Conservation (phyloP, 1,140 invertebrate species). For the Drosophila quadrilineata region DNA sequence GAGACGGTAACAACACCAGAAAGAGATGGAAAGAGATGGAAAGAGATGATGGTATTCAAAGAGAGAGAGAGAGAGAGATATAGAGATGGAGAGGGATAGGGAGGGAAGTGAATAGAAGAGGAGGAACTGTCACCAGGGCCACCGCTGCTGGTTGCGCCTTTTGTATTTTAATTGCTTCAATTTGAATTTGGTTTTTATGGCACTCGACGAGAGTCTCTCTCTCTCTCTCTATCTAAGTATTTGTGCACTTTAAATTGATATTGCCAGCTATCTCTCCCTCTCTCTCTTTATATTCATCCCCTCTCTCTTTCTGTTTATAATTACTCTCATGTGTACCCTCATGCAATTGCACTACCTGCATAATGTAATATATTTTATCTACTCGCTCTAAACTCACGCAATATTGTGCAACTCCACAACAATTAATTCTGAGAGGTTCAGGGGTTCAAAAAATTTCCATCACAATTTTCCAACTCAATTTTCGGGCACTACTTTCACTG, state of each 20-base stretch:
- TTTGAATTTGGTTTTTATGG: constrained; percentile 63
- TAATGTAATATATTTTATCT: too few species aligned
- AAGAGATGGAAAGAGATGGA: too few species aligned
- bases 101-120: background rate
- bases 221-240: background rate
- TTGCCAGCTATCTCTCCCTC: too few species aligned
- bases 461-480: constrained; percentile 39
- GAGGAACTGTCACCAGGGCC: constrained; percentile 40
- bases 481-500: constrained; percentile 63
- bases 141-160: constrained; percentile 27
- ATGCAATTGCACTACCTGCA: constrained; percentile 54
- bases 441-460: constrained; percentile 19
- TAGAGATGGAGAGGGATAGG: background rate
- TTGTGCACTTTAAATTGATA: too few species aligned
- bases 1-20: too few species aligned
- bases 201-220: background rate
- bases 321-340: too few species aligned
- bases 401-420: background rate
- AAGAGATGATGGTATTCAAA: background rate
- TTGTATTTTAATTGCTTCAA: constrained; percentile 68
- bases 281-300: too few species aligned
- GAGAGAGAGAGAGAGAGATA: background rate
- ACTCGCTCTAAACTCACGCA: constrained; percentile 11
- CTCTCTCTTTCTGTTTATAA: too few species aligned
- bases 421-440: too few species aligned